Base-by-base conservation (phyloP, 2,113 vertebrate species). In the Caranx ignobilis region DNA sequence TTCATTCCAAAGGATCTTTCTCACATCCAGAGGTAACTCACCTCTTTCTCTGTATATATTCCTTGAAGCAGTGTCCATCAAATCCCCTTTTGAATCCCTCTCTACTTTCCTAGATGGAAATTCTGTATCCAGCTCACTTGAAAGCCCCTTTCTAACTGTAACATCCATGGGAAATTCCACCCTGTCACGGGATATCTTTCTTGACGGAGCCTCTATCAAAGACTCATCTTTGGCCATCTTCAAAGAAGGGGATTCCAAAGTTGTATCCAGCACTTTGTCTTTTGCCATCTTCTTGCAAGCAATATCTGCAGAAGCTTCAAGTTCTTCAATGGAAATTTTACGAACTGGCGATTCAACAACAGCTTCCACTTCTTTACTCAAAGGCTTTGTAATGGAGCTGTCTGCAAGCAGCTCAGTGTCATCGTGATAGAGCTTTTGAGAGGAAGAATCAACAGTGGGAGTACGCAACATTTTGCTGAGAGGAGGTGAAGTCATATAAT, bases 351-450 rank as follows among this genome's bases (percentile, higher is more conserved):
- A 50, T 75, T 91, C 86, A 76, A 73, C 32, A 62, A 37, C 52
- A 71, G 54, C 50, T 11, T 93, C 92, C 6, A 45, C 12, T 45
- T 92, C 85, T 71, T 86, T 89, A 43, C 63, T 82, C 50, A 81
- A 68, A 70, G 83, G 48, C 45, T 88, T 94, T 62, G 72, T 37
- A 11, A 83, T 43, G 19, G 83, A 77, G 39, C 59, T 70, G 47
- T 94, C 91, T 52, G 86, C 35, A 35, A 88, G 75, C n/a, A 77
- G 16, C 26, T 94, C 93, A 21, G 88, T 47, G n/a, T 93, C 93
- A 59, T 93, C 82, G 4, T 75, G 73, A 57, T 83, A 90, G 31
- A 89, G 66, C 52, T 89, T 93, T 66, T 79, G 82, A 76, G 84
- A 69, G n/a, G 90, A 78, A 26, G 56, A 26, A 2, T 95, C 94